Conservation (phyloP, 2,888 invertebrate species). For the Plagiodera versicolora region DNA sequence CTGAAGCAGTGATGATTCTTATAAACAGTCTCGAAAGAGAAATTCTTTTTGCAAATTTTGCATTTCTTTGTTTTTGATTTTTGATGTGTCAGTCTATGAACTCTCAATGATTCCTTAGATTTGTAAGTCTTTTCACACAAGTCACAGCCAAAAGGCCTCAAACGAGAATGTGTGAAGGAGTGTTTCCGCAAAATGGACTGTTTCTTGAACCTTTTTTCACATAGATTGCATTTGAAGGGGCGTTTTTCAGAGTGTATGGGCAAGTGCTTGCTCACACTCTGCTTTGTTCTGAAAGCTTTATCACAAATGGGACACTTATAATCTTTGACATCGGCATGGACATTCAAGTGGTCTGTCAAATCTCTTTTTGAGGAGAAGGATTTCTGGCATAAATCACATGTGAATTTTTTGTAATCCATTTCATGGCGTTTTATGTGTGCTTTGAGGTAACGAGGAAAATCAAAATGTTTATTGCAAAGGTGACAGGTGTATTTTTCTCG, state of each 20-base stretch:
- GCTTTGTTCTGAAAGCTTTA: conserved; percentile 35
- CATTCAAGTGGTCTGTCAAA: conserved; percentile 32
- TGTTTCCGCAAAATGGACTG: conserved; percentile 35
- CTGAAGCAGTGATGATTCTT: conserved; percentile 25
- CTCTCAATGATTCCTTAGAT: conserved; percentile 30
- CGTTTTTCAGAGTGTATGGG: conserved; percentile 35
- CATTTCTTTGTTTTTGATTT: conserved; percentile 18
- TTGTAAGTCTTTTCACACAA: conserved; percentile 32
- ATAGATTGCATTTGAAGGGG: conserved; percentile 32
- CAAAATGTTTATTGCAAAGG: conserved; percentile 32
- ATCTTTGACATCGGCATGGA: conserved; percentile 33
- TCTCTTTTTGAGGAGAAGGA: conserved; percentile 33
- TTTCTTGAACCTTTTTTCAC: conserved; percentile 34
- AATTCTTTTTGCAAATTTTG: conserved; percentile 20
- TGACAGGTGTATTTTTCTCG: conserved; percentile 28
- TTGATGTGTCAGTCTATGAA: conserved; percentile 27
- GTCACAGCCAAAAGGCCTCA: conserved; percentile 28
- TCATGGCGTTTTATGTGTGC: conserved; percentile 35
- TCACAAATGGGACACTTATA: conserved; percentile 32
- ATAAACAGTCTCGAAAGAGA: conserved; percentile 21
- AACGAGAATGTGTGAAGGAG: conserved; percentile 28
- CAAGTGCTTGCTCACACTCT: conserved; percentile 35
- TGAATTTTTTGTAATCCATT: conserved; percentile 34
- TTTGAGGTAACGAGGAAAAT: conserved; percentile 32
- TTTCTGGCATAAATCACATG: conserved; percentile 33